A percentile compares a stretch with the other conserved stretches of the same genome.
Evolutionary conservation across 2,888 invertebrate genomes (phyloP).

Genomic region (Lamellibrachia satsuma): DNA sequence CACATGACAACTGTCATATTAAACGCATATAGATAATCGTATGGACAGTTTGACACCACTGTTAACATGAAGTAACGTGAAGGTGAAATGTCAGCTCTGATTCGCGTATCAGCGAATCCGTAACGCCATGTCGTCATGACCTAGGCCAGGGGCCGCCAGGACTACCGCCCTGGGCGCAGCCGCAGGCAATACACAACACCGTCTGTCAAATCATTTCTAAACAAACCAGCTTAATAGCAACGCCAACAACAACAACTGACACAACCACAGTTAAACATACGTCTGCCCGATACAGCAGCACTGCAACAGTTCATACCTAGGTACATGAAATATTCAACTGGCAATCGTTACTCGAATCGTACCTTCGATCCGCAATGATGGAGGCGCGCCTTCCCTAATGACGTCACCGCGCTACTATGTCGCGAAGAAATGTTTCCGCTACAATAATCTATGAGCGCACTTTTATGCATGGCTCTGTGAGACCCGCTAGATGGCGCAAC

Average conservation of each 20-base stretch:
- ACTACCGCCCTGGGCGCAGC: neutral
- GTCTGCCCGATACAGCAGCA: neutral
- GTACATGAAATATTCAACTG: neutral
- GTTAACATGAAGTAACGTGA: neutral
- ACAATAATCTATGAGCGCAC: neutral
- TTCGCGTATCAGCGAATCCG: neutral
- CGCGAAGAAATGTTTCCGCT: neutral
- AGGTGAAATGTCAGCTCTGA: neutral
- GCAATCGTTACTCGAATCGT: neutral
- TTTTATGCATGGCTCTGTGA: neutral
- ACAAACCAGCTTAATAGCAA: neutral
- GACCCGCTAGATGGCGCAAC: neutral
- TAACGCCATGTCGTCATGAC: neutral
- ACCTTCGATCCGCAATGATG: neutral
- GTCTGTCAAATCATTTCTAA: neutral
- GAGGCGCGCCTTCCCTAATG: neutral
- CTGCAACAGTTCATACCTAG: neutral
- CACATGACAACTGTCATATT: neutral
- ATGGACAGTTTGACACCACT: neutral
- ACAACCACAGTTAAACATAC: neutral
- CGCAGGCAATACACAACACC: neutral
- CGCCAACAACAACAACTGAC: neutral
- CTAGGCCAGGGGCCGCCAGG: neutral
- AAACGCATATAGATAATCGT: neutral
- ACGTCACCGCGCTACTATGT: conserved; percentile 2